phyloP scores from a whole-genome alignment of 2,113 vertebrate species.

The Microtus pennsylvanicus region DNA sequence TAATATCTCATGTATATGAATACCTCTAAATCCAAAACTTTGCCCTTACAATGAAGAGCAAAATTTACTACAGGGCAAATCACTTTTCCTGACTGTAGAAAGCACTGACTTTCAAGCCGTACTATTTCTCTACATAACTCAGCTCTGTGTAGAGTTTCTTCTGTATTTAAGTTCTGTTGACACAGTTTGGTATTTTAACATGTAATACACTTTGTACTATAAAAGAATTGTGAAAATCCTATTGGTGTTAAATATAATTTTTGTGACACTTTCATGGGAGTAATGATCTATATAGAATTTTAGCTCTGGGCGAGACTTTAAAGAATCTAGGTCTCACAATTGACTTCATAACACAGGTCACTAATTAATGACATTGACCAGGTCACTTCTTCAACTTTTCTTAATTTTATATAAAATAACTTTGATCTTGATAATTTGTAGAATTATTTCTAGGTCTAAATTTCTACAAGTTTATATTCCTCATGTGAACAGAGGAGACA shows the following conservation, averaged over 20 bases:
- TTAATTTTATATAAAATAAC: constrained; percentile 57
- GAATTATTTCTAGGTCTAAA: constrained; percentile 51
- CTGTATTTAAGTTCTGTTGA: constrained; percentile 32
- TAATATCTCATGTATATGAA: constrained; percentile 48
- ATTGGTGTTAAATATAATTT: constrained; percentile 63
- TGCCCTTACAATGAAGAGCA: constrained; percentile 23
- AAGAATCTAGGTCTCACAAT: constrained; percentile 38
- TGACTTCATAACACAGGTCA: constrained; percentile 19
- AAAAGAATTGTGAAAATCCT: constrained; percentile 60
- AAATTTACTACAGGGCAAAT: constrained; percentile 34
- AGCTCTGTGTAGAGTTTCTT: constrained; percentile 61
- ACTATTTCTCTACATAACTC: not conserved
- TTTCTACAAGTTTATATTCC: constrained; percentile 48
- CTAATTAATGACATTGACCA: constrained; percentile 34
- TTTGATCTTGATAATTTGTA: constrained; percentile 55
- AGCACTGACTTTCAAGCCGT: constrained; percentile 30
- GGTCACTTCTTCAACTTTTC: constrained; percentile 34
- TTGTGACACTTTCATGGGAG: constrained; percentile 60
- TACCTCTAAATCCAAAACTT: not conserved
- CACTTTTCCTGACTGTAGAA: constrained; percentile 36
- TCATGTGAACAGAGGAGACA: constrained; percentile 34
- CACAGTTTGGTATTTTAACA: constrained; percentile 56
- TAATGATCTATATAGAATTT: constrained; percentile 52
- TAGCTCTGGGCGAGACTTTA: constrained; percentile 62
- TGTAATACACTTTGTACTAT: constrained; percentile 69